A percentile compares a stretch with the other conserved stretches of the same genome.
phyloP scores from a whole-genome alignment of 1,140 invertebrate species.

The Onthophagus taurus region DNA sequence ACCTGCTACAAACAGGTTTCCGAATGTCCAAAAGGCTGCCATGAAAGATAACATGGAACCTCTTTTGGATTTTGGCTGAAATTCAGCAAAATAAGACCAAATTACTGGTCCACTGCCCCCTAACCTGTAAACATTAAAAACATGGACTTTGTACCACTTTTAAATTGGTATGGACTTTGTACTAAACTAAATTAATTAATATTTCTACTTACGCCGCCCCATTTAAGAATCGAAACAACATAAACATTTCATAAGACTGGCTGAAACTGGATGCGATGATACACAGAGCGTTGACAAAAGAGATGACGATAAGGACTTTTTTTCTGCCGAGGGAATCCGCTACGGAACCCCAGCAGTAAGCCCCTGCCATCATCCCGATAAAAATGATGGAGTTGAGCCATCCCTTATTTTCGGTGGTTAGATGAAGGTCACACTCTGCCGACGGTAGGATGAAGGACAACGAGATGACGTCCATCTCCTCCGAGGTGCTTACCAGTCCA shows the following conservation, averaged over 20 bases:
- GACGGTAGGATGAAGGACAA: constrained; percentile 90
- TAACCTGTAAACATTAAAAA: constrained; percentile 51
- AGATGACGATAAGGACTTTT: constrained; percentile 76
- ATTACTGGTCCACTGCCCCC: constrained; percentile 90
- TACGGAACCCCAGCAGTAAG: constrained; percentile 83
- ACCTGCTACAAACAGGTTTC: constrained; percentile 78
- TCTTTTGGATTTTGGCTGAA: constrained; percentile 79
- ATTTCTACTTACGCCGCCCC: constrained; percentile 77
- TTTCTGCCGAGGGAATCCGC: constrained; percentile 79
- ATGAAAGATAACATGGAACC: constrained; percentile 87
- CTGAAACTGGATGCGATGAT: constrained; percentile 81
- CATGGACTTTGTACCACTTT: constrained; percentile 3
- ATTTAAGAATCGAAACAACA: constrained; percentile 82
- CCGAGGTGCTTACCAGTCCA: constrained; percentile 87
- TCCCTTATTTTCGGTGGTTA: constrained; percentile 77
- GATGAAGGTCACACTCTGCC: constrained; percentile 81
- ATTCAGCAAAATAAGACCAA: constrained; percentile 93
- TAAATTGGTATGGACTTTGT: constrained; percentile 4
- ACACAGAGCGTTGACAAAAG: constrained; percentile 80
- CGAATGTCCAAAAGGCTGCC: constrained; percentile 88
- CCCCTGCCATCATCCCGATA: constrained; percentile 88
- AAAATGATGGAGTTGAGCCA: constrained; percentile 81
- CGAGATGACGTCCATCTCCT: constrained; percentile 92
- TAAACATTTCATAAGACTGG: constrained; percentile 77
- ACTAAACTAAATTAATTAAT: background rate